Base-by-base conservation (phyloP, 2,888 invertebrate genomes). In the Orthosia cruda region DNA sequence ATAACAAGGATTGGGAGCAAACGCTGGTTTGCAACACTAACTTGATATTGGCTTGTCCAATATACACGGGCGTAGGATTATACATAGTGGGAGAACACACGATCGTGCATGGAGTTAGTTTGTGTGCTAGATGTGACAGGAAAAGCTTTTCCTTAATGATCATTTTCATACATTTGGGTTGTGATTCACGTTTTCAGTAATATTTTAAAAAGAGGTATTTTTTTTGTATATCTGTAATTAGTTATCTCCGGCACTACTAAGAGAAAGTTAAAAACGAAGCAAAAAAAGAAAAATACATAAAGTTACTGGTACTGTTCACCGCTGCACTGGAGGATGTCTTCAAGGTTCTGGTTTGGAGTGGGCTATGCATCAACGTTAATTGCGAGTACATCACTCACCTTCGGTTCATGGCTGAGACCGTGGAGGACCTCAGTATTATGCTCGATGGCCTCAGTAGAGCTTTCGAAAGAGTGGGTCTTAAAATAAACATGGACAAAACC, bases 31-130 rank as follows among this genome's bases (percentile, higher is more conserved):
- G 91, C 89, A 92, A 91, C 90, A 89, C 92, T 92, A 92, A 94
- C 93, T 93, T 92, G 92, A 94, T 94, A 94, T 93, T 93, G 94
- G 90, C 89, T 90, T 84, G 90, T 90, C 89, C 91, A 91, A 93
- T 93, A 92, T 91, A 92, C 90, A 90, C 89, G 87, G 86, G 87
- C 81, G 88, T 90, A 77, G 92, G 92, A 93, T 94, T 94, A 94
- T 93, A 90, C 88, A 87, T 90, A 86, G 89, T 91, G 89, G 89
- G 91, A 89, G 90, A 91, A 91, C 90, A 91, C 87, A 87, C 88
- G 83, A 81, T 80, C 81, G 68, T 68, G 83, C 90, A 78, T 62
- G 65, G 86, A 90, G 77, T 73, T 84, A 85, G 64, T 57, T 45
- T 32, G n/a, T n/a, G 11, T 9, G 26, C 89, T 89, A 55, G 91